Base-by-base conservation (phyloP, 2,113 vertebrate genomes). In the Megaceryle torquata region DNA sequence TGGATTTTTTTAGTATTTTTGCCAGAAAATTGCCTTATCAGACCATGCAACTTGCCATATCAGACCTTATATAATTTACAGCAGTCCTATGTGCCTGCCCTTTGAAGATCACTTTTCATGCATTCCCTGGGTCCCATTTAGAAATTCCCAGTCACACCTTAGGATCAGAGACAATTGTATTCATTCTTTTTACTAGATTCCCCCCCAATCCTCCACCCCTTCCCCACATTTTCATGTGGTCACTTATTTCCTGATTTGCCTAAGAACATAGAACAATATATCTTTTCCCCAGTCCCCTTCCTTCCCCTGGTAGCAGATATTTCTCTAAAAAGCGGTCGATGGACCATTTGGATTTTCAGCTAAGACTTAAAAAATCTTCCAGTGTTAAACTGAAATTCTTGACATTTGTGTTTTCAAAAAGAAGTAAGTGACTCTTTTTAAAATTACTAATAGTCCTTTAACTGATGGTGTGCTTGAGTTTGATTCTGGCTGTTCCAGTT, bases 11-110 rank as follows among this genome's bases (percentile, higher is more conserved):
- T 76, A 63, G 14, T 28, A 9, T 46, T 82, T 93, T 91, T 80
- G 44, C 48, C 41, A 80, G 31, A 74, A 53, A 87, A 87, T 59
- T 91, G 74, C 65, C 20, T 91, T 71, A 84, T 63, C 69, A 87
- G 77, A 87, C 6, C 14, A 1, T 78, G 31, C 63, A 74, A 56
- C 67, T 37, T n/a, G 12, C 77, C 60, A 86, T 82, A 78, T 77
- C 74, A 80, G 44, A 41, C 50, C 31, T 72, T 18, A 31, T 19
- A 41, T 29, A 12, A 56, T 61, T 65, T 80, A 28, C 50, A 71
- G 26, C 22, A 51, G 19, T 25, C 35, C 25, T 48, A 5, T 9
- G 21, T 39, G 25, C 29, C 3, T 25, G 81, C 64, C 9, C 29
- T 59, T 86, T 74, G 56, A 84, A 74, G 43, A 93, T 50, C 19